A percentile compares a stretch with the other conserved stretches of the same genome.
These are phyloP conservation scores for Hecatera dysodea DNA, from an alignment of 2,888 invertebrate genomes.

Conservation along the genomic window DNA sequence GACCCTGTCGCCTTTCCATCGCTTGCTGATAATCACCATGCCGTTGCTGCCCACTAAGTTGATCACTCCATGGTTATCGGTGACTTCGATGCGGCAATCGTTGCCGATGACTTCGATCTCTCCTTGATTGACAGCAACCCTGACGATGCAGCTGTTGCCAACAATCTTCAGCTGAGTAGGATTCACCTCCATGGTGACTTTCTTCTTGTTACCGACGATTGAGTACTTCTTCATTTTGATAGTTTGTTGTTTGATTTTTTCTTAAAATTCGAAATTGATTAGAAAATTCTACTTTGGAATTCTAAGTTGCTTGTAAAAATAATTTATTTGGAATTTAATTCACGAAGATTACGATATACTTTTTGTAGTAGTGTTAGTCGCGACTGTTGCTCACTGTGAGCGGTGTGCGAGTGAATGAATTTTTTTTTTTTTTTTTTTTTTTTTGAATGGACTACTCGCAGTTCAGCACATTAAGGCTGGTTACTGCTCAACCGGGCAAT, in stretches of 20 bases:
- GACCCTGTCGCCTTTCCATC: slow-evolving; percentile 83
- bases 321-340: slow-evolving; percentile 38
- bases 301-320: slow-evolving; percentile 21
- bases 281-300: slow-evolving; percentile 45
- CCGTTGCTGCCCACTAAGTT: slow-evolving; percentile 85
- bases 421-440: no score
- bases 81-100: slow-evolving; percentile 84
- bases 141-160: slow-evolving; percentile 85
- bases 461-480: no score
- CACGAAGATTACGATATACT: slow-evolving; percentile 29
- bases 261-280: slow-evolving; percentile 37
- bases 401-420: slow-evolving; percentile 66
- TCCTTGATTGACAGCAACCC: slow-evolving; percentile 82
- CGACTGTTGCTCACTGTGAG: slow-evolving; percentile 46
- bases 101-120: slow-evolving; percentile 89
- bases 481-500: no score
- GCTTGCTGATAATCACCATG: slow-evolving; percentile 78
- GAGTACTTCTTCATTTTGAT: slow-evolving; percentile 87
- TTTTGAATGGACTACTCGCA: no score
- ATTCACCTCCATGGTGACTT: slow-evolving; percentile 87
- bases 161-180: slow-evolving; percentile 83
- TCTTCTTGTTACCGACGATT: slow-evolving; percentile 88
- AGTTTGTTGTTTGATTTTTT: slow-evolving; percentile 9
- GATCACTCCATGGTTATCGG: slow-evolving; percentile 82
- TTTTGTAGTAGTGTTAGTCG: slow-evolving; percentile 17